Evolutionary conservation across 2,113 vertebrate genomes (phyloP).

Genomic region (Forbesichthys agassizii): DNA sequence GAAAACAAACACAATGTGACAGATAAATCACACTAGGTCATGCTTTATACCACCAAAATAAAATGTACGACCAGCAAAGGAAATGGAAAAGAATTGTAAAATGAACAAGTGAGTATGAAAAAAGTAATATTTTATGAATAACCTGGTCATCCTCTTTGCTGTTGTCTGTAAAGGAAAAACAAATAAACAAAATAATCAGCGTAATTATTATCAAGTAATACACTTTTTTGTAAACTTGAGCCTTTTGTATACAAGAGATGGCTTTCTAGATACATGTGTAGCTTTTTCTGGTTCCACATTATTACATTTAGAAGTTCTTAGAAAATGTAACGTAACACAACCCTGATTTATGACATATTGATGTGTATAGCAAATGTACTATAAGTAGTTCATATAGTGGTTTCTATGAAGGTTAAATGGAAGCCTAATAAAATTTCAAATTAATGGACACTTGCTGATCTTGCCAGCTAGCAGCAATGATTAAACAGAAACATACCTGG

Average conservation of each 20-base stretch:
- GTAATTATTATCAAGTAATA: not conserved
- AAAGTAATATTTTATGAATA: constrained; percentile 53
- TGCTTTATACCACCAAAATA: not conserved
- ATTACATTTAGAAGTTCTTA: not conserved
- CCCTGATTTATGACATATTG: not conserved
- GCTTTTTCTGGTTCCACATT: not conserved
- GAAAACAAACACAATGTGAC: not conserved
- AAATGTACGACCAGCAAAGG: not conserved
- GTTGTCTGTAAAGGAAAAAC: constrained; percentile 81
- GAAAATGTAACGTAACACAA: not conserved
- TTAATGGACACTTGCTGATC: not conserved
- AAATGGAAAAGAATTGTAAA: constrained; percentile 1
- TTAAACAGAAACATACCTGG: constrained; percentile 79
- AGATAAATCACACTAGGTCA: constrained; percentile 1
- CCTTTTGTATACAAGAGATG: no score
- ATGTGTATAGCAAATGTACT: not conserved
- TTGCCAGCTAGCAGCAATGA: constrained; percentile 1
- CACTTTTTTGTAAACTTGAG: not conserved
- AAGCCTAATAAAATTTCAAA: no score
- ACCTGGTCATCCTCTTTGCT: constrained; percentile 89
- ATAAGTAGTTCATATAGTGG: not conserved
- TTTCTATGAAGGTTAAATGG: no score
- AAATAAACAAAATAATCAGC: constrained; percentile 33
- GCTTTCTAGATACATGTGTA: no score
- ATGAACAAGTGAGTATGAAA: constrained; percentile 8